Evolutionary conservation across 2,797 vertebrate species (phyloP).

Genomic region (Sebastes hubbsi): DNA sequence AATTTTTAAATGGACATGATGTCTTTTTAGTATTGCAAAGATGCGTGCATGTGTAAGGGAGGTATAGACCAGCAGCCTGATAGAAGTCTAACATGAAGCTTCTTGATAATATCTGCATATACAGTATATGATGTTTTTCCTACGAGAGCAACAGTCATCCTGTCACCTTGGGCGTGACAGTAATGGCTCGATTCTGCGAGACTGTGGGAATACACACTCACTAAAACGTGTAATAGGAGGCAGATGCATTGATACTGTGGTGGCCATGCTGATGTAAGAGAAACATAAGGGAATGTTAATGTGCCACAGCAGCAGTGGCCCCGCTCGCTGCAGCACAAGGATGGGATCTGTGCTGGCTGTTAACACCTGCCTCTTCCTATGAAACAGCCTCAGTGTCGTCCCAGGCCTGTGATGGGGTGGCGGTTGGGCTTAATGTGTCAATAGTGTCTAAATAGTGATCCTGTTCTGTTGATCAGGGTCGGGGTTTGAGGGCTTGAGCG

Average conservation of each 20-base stretch:
- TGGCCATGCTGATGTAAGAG: slow-evolving; percentile 35
- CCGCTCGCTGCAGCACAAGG: slow-evolving; percentile 72
- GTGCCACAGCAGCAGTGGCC: slow-evolving; percentile 43
- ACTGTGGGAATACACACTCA: not conserved
- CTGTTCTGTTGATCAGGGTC: slow-evolving; percentile 40
- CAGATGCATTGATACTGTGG: slow-evolving; percentile 36
- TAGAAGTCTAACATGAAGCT: not conserved
- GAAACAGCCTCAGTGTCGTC: slow-evolving; percentile 76
- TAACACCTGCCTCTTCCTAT: slow-evolving; percentile 77
- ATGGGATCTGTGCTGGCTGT: slow-evolving; percentile 73
- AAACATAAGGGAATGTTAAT: slow-evolving; percentile 75
- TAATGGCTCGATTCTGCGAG: not conserved
- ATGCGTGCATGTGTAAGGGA: not conserved
- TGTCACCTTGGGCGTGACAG: not conserved
- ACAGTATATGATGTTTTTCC: not conserved
- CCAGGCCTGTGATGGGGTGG: slow-evolving; percentile 7
- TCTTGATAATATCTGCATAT: not conserved
- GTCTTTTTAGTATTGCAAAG: not conserved
- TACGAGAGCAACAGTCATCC: not conserved
- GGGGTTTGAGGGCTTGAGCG: not conserved
- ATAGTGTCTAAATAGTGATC: slow-evolving; percentile 52
- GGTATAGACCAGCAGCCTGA: not conserved
- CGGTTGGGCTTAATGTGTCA: slow-evolving; percentile 8
- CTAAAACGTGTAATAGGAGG: slow-evolving; percentile 3
- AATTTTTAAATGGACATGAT: slow-evolving; percentile 12